These are phyloP conservation scores for Carterocephalus palaemon DNA, from an alignment of 2,888 invertebrate genomes.

Conservation along the genomic window DNA sequence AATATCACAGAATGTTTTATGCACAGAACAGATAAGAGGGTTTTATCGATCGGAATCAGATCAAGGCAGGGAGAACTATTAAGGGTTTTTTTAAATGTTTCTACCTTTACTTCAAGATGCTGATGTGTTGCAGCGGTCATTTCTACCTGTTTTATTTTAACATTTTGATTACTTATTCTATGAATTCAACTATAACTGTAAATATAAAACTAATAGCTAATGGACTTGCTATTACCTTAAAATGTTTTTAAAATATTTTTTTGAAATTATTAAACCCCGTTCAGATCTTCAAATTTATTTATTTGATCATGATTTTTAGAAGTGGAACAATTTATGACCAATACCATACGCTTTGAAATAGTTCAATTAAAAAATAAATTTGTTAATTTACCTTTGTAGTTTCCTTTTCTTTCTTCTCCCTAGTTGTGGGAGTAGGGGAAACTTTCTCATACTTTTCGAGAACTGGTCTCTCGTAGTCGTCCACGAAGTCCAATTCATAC, in stretches of 20 bases:
- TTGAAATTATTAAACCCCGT: conserved; percentile 11
- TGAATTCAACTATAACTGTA: too few relatives aligned
- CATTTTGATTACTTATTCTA: too few relatives aligned
- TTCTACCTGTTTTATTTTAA: conserved; percentile 57
- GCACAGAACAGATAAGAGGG: neutral
- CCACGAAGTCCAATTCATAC: conserved; percentile 74
- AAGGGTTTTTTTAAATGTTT: conserved; percentile 27
- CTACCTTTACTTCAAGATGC: conserved; percentile 67
- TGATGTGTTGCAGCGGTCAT: conserved; percentile 56
- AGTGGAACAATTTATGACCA: neutral
- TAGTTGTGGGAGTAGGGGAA: conserved; percentile 65
- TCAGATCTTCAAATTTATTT: too few relatives aligned
- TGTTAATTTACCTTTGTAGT: conserved; percentile 47
- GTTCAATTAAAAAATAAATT: neutral
- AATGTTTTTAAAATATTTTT: too few relatives aligned
- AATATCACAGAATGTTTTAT: neutral
- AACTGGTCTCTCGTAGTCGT: conserved; percentile 87
- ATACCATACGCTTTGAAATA: neutral
- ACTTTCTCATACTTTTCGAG: conserved; percentile 84
- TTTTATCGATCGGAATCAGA: too few relatives aligned
- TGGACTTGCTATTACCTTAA: too few relatives aligned
- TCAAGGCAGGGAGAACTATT: conserved; percentile 2
- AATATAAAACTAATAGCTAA: too few relatives aligned
- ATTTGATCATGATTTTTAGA: neutral
- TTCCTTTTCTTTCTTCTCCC: conserved; percentile 71